phyloP scores from a whole-genome alignment of 2,888 invertebrate genomes.

The Eretmocerus hayati region DNA sequence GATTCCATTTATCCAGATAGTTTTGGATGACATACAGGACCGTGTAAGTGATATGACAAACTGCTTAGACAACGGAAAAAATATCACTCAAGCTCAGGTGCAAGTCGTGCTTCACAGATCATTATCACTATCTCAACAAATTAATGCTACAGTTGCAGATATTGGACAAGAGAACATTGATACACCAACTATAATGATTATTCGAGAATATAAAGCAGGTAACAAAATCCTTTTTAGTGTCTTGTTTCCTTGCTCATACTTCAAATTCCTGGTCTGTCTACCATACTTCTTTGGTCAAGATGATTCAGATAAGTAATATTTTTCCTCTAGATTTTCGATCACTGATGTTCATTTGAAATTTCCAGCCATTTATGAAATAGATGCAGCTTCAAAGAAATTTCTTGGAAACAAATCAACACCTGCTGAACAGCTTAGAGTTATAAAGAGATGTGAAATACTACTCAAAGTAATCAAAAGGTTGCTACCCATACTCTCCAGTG shows the following conservation, averaged over 20 bases:
- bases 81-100: conserved; percentile 35
- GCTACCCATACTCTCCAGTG: conserved; percentile 34
- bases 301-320: no score
- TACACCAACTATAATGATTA: conserved; percentile 38
- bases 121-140: conserved; percentile 36
- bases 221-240: conserved; percentile 10
- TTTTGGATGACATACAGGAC: conserved; percentile 40
- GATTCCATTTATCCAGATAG: conserved; percentile 29
- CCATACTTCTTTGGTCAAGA: not conserved
- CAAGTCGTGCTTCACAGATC: conserved; percentile 38
- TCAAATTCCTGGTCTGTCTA: not conserved
- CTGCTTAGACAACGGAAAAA: conserved; percentile 37
- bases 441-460: conserved; percentile 42
- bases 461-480: conserved; percentile 39
- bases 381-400: conserved; percentile 37
- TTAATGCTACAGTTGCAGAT: conserved; percentile 38
- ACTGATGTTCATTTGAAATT: not conserved
- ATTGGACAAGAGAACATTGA: conserved; percentile 40
- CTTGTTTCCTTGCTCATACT: not conserved
- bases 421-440: conserved; percentile 41
- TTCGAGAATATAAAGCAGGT: conserved; percentile 43
- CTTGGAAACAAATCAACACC: conserved; percentile 36
- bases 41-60: conserved; percentile 35
- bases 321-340: not conserved
- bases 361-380: conserved; percentile 40